These are phyloP conservation scores for Sus cebifrons DNA, from an alignment of 2,797 vertebrate genomes.

Conservation along the genomic window DNA sequence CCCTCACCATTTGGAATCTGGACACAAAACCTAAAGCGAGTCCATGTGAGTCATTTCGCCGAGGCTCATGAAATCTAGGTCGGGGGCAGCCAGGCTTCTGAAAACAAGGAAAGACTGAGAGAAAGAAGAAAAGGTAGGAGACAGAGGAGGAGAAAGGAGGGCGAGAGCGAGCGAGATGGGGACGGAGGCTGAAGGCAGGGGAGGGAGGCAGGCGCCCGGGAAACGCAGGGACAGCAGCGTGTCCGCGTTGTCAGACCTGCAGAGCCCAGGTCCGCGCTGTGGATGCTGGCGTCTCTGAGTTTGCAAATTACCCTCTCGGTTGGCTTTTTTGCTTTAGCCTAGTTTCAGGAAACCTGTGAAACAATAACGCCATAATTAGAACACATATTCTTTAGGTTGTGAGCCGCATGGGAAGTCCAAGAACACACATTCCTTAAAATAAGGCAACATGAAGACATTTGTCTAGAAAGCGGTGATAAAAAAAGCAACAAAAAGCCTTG, in stretches of 20 bases:
- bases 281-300: not conserved
- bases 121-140: not conserved
- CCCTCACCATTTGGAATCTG: not conserved
- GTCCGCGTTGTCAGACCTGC: accelerated
- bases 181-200: not conserved
- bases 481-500: constrained; percentile 23
- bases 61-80: not conserved
- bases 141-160: not conserved
- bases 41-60: too few species aligned
- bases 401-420: not conserved
- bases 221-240: accelerated
- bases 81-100: not conserved
- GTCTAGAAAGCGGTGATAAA: not conserved
- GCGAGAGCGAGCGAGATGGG: accelerated
- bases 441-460: constrained; percentile 7
- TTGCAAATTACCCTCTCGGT: not conserved
- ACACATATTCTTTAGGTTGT: not conserved
- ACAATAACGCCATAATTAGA: not conserved
- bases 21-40: not conserved
- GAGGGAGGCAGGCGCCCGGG: not conserved
- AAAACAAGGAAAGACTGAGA: not conserved
- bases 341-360: not conserved
- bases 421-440: not conserved
- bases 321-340: not conserved
- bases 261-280: not conserved